Conservation (phyloP, 2,888 invertebrate species). For the Limnephilus lunatus region DNA sequence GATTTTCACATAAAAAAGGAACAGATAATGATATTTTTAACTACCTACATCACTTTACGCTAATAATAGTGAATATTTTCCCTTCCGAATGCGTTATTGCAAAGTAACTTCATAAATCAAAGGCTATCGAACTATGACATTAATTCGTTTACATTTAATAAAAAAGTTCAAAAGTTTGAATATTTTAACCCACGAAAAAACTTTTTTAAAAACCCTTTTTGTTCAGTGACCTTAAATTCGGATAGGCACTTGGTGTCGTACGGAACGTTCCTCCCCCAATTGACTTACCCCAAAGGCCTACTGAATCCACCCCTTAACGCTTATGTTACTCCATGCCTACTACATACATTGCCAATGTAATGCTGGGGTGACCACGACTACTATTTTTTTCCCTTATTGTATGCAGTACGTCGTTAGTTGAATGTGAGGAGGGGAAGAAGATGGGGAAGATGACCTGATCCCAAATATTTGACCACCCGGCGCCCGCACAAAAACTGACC, state of each 20-base stretch:
- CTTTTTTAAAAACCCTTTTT: not conserved
- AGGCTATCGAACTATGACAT: not conserved
- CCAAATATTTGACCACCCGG: no score
- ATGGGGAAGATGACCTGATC: no score
- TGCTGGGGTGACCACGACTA: slow-evolving; percentile 27
- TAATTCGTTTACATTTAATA: not conserved
- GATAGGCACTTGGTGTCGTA: slow-evolving; percentile 34
- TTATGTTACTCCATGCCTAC: slow-evolving; percentile 43
- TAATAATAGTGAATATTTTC: not conserved
- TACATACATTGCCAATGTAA: slow-evolving; percentile 20
- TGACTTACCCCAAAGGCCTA: slow-evolving; percentile 49
- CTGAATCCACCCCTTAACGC: slow-evolving; percentile 48
- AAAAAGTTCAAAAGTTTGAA: not conserved
- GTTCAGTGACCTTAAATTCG: not conserved
- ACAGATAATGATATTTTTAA: not conserved
- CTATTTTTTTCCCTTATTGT: no score
- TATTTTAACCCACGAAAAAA: not conserved
- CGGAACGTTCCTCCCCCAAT: slow-evolving; percentile 42
- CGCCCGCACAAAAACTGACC: no score
- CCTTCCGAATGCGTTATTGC: not conserved
- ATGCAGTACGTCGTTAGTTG: no score
- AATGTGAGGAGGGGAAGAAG: no score
- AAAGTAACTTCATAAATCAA: not conserved
- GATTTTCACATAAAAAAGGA: not conserved
- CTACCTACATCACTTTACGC: not conserved